These are phyloP conservation scores for Coregonus suidteri DNA, from an alignment of 2,797 vertebrate species.

Conservation along the genomic window DNA sequence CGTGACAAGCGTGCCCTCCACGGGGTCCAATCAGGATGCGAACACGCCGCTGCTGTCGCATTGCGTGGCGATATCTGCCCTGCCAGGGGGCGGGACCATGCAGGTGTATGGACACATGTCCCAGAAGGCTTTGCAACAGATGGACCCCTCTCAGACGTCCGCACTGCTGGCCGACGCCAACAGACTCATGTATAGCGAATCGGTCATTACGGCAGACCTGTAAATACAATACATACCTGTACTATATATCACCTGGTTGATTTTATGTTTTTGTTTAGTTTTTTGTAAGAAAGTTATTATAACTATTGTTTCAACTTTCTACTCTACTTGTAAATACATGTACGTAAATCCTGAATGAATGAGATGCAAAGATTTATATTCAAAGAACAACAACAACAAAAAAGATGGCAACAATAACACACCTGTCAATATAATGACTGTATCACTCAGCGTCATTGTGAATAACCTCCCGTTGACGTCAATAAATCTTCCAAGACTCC, in stretches of 20 bases:
- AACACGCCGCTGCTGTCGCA: constrained; percentile 95
- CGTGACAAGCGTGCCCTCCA: constrained; percentile 91
- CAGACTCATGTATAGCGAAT: constrained; percentile 87
- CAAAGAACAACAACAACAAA: constrained; percentile 49
- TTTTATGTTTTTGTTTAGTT: constrained; percentile 23
- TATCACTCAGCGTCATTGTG: not conserved
- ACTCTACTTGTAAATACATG: constrained; percentile 74
- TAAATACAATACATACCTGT: constrained; percentile 59
- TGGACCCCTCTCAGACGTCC: constrained; percentile 85
- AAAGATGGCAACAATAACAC: not conserved
- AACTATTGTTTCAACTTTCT: constrained; percentile 67
- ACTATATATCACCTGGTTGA: not conserved
- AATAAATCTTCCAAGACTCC: not conserved
- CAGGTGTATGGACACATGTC: constrained; percentile 86
- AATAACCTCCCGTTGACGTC: not conserved
- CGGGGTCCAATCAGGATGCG: constrained; percentile 96
- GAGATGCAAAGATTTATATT: constrained; percentile 78
- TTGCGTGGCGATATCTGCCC: constrained; percentile 80
- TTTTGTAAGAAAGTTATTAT: constrained; percentile 61
- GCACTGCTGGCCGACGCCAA: constrained; percentile 86
- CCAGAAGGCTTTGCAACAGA: constrained; percentile 86
- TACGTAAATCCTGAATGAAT: constrained; percentile 68
- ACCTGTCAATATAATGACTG: not conserved
- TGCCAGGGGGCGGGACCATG: constrained; percentile 77
- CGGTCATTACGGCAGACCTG: constrained; percentile 91